Conservation (phyloP, 2,797 vertebrate species). For the Somateria mollissima region DNA sequence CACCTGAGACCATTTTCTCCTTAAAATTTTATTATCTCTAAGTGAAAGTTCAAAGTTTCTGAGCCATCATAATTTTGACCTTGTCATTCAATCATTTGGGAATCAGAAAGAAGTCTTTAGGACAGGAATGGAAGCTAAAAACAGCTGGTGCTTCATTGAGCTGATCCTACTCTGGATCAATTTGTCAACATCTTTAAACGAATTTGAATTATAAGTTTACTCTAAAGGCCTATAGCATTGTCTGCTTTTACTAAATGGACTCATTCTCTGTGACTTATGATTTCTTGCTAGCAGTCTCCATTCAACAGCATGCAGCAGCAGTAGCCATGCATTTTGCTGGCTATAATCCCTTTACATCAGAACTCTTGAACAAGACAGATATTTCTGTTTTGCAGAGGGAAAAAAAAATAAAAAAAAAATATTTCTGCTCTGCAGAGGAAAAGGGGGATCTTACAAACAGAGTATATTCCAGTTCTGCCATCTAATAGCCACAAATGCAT, state of each 20-base stretch:
- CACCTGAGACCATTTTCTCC: not conserved
- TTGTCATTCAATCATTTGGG: not conserved
- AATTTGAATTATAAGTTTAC: not conserved
- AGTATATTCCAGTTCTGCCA: not conserved
- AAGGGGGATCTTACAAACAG: not conserved
- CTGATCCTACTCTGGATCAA: not conserved
- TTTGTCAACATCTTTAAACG: not conserved
- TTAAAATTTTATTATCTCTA: not conserved
- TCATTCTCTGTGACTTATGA: not conserved
- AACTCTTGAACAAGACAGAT: not conserved
- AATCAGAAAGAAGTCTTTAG: not conserved
- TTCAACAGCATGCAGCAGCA: not conserved
- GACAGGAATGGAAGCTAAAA: not conserved
- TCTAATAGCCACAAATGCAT: not conserved
- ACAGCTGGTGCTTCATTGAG: not conserved
- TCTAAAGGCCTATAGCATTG: not conserved
- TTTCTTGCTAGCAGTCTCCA: not conserved
- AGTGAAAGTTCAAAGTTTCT: not conserved
- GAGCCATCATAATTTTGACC: not conserved
- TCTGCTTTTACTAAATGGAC: not conserved
- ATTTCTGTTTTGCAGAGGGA: not conserved
- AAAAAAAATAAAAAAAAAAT: not conserved
- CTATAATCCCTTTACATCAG: not conserved
- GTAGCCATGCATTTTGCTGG: not conserved
- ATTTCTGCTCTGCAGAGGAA: not conserved